A percentile compares a stretch with the other conserved stretches of the same genome.
Conservation (phyloP, 2,113 vertebrate genomes). For the Saguinus imperator region DNA sequence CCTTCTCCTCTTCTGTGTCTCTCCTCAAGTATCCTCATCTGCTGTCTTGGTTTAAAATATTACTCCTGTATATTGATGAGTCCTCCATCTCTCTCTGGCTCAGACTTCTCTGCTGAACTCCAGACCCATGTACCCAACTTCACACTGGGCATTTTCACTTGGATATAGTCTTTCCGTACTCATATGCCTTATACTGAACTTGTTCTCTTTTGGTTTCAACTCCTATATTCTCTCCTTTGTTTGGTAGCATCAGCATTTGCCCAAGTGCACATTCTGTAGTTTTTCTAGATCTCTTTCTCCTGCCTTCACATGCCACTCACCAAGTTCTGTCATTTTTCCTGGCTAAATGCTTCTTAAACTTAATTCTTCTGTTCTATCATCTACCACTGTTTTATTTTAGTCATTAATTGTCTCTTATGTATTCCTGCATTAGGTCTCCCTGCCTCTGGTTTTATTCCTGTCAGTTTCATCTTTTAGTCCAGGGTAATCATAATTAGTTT, state of each 20-base stretch:
- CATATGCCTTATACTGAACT: not conserved
- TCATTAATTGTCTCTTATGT: not conserved
- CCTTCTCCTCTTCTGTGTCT: not conserved
- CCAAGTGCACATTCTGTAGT: not conserved
- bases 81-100: not conserved
- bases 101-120: not conserved
- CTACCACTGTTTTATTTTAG: not conserved
- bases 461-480: not conserved
- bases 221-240: not conserved
- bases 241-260: not conserved
- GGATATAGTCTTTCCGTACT: not conserved
- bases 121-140: not conserved
- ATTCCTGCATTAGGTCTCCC: not conserved
- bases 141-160: not conserved
- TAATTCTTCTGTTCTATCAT: not conserved
- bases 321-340: not conserved
- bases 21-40: not conserved
- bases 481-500: not conserved
- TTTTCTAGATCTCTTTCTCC: not conserved
- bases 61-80: not conserved
- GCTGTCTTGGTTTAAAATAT: slow-evolving; percentile 1
- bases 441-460: not conserved
- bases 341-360: not conserved
- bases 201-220: not conserved
- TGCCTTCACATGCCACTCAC: not conserved